phyloP scores from a whole-genome alignment of 2,113 vertebrate genomes.

The Cygnus atratus region DNA sequence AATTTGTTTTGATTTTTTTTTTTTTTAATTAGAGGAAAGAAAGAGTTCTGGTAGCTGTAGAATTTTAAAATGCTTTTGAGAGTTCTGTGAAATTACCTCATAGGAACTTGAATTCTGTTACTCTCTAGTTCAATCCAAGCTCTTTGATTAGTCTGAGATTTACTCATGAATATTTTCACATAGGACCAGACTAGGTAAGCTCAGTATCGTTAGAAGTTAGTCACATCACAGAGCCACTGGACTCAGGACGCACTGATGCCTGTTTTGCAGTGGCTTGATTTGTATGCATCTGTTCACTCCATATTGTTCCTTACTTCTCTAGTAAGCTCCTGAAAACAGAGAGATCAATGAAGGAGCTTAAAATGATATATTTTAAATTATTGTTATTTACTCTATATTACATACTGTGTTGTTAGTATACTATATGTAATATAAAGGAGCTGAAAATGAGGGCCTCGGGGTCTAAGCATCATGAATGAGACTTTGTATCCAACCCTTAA shows the following conservation, averaged over 20 bases:
- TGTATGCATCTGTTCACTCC: background rate
- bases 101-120: background rate
- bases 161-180: background rate
- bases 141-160: background rate
- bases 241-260: background rate
- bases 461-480: background rate
- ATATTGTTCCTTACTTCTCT: background rate
- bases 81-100: background rate
- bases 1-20: background rate
- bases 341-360: background rate
- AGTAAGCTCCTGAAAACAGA: background rate
- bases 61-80: background rate
- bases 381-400: background rate
- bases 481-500: background rate
- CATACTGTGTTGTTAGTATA: background rate
- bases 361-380: background rate
- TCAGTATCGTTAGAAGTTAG: background rate
- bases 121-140: background rate
- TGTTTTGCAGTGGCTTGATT: background rate
- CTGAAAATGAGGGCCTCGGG: background rate
- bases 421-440: background rate
- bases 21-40: background rate
- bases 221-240: background rate
- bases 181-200: background rate
- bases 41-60: background rate